Evolutionary conservation across 2,113 vertebrate genomes (phyloP).

Genomic region (Dasypus novemcinctus): DNA sequence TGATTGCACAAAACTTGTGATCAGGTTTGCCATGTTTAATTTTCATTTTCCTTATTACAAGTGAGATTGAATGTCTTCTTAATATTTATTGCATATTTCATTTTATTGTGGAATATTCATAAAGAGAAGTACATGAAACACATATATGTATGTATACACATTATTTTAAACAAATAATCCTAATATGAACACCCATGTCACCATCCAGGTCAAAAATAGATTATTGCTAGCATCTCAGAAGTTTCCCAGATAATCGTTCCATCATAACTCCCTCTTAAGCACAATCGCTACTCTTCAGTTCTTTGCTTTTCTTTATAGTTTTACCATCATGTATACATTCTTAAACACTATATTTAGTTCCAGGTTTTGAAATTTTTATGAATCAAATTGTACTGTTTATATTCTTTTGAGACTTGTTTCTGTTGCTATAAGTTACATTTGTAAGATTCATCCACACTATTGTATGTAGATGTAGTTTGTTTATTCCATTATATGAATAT

Average conservation of each 20-base stretch:
- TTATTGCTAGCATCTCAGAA: background rate
- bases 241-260: background rate
- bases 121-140: background rate
- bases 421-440: constrained; percentile 20
- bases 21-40: background rate
- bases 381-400: constrained; percentile 4
- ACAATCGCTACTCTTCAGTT: background rate
- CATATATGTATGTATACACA: background rate
- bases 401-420: constrained; percentile 8
- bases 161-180: background rate
- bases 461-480: background rate
- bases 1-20: too few relatives aligned
- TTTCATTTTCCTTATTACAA: constrained; percentile 42
- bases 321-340: background rate
- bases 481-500: constrained; percentile 6
- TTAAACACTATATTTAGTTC: constrained; percentile 22
- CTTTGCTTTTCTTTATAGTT: background rate
- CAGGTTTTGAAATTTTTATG: constrained; percentile 29
- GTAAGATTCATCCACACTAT: background rate
- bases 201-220: background rate
- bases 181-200: background rate
- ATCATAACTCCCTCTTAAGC: too few relatives aligned
- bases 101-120: background rate
- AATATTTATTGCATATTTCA: background rate
- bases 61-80: constrained; percentile 10